Evolutionary conservation across 1,140 invertebrate species (phyloP), one percentile per base, ranked within the genome.

Genomic region (Ruditapes philippinarum): DNA sequence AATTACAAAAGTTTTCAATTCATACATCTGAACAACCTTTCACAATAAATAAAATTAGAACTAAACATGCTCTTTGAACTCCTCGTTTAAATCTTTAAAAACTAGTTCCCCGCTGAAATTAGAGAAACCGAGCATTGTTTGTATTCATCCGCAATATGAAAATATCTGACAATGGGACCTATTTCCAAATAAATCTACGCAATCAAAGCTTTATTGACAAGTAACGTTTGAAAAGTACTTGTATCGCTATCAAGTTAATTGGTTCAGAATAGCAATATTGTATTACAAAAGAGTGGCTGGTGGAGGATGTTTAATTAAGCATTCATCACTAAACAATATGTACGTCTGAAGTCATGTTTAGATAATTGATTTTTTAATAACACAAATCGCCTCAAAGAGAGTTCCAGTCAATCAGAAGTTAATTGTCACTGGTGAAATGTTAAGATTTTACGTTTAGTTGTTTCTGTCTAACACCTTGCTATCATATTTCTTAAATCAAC

Each of bases 331-430:
- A 36, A 70, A 70, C 65, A 70, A 70, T 70, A 70, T 25, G n/a
- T 40, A 14, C 33, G 14, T 70, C 65, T 70, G 65, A 70, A 70
- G 65, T 70, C 65, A 70, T 70, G 33, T 70, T 70, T 70, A 33
- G 65, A 38, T 70, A 70, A 70, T 70, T 70, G 65, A 70, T 70
- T 70, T 38, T 33, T 70, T 70, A 70, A 70, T 70, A 38, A 70
- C 36, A 70, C 65, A 70, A 70, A 62, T 28, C 57, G 57, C 57
- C 57, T 62, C 5, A 45, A 45, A 45, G 42, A 5, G 42, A 45
- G 5, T 45, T 45, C 5, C 42, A 14, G 42, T 7, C 5, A 45
- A 7, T 45, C 14, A 45, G 14, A 45, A 45, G 42, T n/a, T n/a
- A n/a, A n/a, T n/a, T n/a, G n/a, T n/a, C n/a, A n/a, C n/a, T n/a